These are phyloP conservation scores for Serilophus lunatus DNA, from an alignment of 2,113 vertebrate species.

Conservation along the genomic window DNA sequence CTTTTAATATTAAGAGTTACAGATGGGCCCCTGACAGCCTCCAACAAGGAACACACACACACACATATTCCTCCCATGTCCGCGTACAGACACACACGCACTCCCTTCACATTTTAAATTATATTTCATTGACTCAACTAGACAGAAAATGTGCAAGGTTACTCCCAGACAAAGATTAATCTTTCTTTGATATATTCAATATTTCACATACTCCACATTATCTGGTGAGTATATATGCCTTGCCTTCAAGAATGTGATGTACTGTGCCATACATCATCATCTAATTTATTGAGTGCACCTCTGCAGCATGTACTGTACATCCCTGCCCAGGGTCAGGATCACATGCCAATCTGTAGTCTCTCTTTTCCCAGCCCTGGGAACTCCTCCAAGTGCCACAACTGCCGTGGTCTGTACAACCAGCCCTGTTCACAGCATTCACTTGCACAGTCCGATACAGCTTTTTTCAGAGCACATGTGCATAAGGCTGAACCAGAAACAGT, in stretches of 20 bases:
- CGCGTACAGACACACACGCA: background rate
- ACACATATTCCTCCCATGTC: background rate
- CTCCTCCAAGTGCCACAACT: background rate
- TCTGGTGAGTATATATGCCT: conserved; percentile 62
- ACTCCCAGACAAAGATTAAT: conserved; percentile 56
- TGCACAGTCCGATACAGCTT: background rate
- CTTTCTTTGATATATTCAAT: conserved; percentile 60
- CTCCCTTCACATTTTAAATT: background rate
- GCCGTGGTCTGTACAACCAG: background rate
- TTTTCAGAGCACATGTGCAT: background rate
- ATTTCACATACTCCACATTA: conserved; percentile 54
- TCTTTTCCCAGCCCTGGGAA: background rate
- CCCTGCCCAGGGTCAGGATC: conserved; percentile 36
- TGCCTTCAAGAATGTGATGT: conserved; percentile 56
- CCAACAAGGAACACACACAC: background rate
- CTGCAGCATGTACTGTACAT: background rate
- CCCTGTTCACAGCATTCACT: background rate
- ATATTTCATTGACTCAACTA: conserved; percentile 1
- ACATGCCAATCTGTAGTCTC: background rate
- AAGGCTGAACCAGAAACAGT: background rate
- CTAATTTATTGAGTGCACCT: conserved; percentile 55
- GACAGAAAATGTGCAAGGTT: conserved; percentile 20
- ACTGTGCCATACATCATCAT: conserved; percentile 45
- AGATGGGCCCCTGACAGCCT: background rate
- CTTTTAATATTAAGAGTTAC: background rate